Conservation (phyloP, 2,113 vertebrate genomes). For the Genyomyrus donnyi region DNA sequence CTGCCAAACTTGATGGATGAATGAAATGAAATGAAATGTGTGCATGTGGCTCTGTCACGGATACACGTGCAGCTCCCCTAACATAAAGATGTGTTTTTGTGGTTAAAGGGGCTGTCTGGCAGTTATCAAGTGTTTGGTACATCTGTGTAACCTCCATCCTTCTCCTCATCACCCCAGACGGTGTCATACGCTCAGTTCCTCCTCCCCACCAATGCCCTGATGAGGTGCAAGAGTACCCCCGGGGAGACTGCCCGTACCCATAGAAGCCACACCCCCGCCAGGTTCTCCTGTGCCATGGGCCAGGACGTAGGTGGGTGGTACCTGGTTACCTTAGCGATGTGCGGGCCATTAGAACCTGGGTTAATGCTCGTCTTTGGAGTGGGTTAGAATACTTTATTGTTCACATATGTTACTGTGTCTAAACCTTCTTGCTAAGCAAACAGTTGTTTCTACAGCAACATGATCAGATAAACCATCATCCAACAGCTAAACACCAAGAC, state of each 20-base stretch:
- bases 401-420: not conserved
- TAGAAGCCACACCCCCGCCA: conserved; percentile 60
- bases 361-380: not conserved
- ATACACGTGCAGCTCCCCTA: not conserved
- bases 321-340: not conserved
- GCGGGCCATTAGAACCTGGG: not conserved
- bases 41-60: not conserved
- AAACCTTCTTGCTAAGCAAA: not conserved
- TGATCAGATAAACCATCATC: not conserved
- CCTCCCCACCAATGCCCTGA: conserved; percentile 85
- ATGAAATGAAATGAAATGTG: not conserved
- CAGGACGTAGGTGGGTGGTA: conserved; percentile 66
- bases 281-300: conserved; percentile 54
- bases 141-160: not conserved
- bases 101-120: not conserved
- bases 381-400: not conserved
- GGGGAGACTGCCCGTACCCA: conserved; percentile 51
- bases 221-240: conserved; percentile 61
- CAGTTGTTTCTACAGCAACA: not conserved
- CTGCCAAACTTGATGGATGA: not conserved
- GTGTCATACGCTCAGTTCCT: conserved; percentile 92
- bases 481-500: not conserved
- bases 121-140: not conserved
- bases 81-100: not conserved
- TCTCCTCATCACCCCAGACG: conserved; percentile 56